Percentiles rank a stretch among this genome's conserved stretches.
phyloP scores from a whole-genome alignment of 2,888 invertebrate species.

The Trachelus tabidus region DNA sequence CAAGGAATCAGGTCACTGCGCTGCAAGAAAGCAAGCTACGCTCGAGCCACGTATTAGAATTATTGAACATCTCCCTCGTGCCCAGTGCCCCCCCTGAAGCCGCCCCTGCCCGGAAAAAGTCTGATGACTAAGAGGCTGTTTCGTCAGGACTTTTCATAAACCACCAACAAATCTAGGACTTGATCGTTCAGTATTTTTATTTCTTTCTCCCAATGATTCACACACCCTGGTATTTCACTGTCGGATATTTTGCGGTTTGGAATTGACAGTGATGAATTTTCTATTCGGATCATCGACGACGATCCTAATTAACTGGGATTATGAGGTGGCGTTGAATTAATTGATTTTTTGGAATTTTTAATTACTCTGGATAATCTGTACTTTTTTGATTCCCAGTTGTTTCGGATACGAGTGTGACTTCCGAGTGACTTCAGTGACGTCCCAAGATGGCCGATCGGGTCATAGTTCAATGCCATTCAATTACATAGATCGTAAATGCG shows the following conservation, averaged over 20 bases:
- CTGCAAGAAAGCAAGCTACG: constrained; percentile 63
- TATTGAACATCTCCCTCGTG: constrained; percentile 47
- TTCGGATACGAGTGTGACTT: constrained; percentile 22
- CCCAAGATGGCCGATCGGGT: constrained; percentile 12
- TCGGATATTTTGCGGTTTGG: not conserved
- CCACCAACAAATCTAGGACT: not conserved
- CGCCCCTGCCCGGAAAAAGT: constrained; percentile 38
- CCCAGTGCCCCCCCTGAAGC: constrained; percentile 22
- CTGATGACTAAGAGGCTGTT: constrained; percentile 41
- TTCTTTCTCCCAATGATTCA: not conserved
- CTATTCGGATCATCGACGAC: not conserved
- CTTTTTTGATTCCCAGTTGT: too few relatives aligned
- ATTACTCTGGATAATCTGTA: constrained; percentile 7
- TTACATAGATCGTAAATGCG: constrained; percentile 30
- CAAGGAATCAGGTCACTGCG: constrained; percentile 65
- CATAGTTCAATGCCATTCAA: constrained; percentile 40
- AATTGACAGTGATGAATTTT: not conserved
- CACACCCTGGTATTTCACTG: not conserved
- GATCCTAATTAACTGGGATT: not conserved
- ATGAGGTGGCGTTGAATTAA: not conserved
- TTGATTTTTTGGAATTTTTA: not conserved
- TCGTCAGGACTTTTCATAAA: not conserved
- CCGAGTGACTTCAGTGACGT: not conserved
- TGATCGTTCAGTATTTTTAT: not conserved
- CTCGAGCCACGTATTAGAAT: constrained; percentile 58